Base-by-base conservation (phyloP, 2,888 invertebrate genomes). In the Nomada ruficornis region DNA sequence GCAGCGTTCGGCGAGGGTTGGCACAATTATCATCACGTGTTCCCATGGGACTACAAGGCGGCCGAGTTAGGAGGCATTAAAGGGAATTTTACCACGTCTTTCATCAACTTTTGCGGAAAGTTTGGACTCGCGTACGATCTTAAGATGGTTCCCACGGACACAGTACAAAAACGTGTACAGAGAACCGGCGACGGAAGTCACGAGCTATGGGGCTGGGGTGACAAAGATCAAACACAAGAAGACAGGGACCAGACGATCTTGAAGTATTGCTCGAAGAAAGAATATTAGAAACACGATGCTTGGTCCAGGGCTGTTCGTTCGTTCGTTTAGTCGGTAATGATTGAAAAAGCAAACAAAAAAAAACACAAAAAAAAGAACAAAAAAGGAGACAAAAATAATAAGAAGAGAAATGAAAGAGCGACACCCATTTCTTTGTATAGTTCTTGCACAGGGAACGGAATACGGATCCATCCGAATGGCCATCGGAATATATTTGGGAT, bases 1-100 rank as follows among this genome's bases (percentile, higher is more conserved):
- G 90, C 96, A 29, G 96, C 97, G 0, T 95, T 97, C 94, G 98
- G 98, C 0, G 98, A 98, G 93, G 98, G 98, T 5, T 98, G 98
- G 97, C 98, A 98, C 94, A 98, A 98, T 94, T 98, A 98, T 94
- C 98, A 98, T 93, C 98, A 98, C 94, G 96, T 97, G 0, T 98
- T 98, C 94, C 98, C 98, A 0, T 98, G 97, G 96, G 98, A 98
- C 94, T 98, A 98, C 95, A 97, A 97, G 91, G 97, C 98, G 42
- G 96, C 98, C 9, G 98, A 98, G 93, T 94, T 97, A n/a, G 97
- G 97, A 18, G 90, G 93, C 52, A 94, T 94, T 84, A 88, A 89
- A 36, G 87, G 93, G 64, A 96, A 96, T 88, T 65, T 94, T 0
- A 95, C 96, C 1, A 95, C 95, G 0, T 90, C 94, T 15, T 95